A percentile compares a stretch with the other conserved stretches of the same genome.
phyloP scores from a whole-genome alignment of 2,888 invertebrate species.

The Drosophila nr. medialis region DNA sequence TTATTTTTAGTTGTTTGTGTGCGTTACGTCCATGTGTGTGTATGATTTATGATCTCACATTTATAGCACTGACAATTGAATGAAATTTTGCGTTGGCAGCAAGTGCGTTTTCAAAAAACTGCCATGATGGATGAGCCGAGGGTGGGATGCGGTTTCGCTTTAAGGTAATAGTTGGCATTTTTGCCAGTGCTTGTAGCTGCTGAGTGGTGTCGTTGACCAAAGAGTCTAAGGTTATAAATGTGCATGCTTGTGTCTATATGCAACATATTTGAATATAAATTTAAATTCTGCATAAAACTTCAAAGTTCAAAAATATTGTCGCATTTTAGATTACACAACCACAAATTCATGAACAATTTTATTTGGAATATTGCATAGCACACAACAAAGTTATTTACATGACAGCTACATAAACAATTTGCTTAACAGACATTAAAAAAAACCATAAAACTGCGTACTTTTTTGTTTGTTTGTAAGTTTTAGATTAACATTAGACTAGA shows the following conservation, averaged over 20 bases:
- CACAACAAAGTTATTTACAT: slow-evolving; percentile 26
- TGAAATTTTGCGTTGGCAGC: slow-evolving; percentile 64
- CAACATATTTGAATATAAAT: slow-evolving; percentile 42
- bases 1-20: slow-evolving; percentile 61
- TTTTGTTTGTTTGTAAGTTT: background rate
- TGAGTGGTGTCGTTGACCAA: slow-evolving; percentile 55
- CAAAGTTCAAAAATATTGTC: slow-evolving; percentile 13
- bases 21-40: slow-evolving; percentile 53
- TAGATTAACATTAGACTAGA: background rate
- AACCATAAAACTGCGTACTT: slow-evolving; percentile 27
- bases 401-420: slow-evolving; percentile 23
- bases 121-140: slow-evolving; percentile 63
- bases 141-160: slow-evolving; percentile 16
- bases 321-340: slow-evolving; percentile 8
- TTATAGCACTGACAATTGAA: slow-evolving; percentile 79
- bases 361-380: slow-evolving; percentile 23
- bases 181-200: slow-evolving; percentile 63
- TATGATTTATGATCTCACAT: slow-evolving; percentile 77
- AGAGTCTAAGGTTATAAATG: slow-evolving; percentile 56
- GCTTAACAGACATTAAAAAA: slow-evolving; percentile 22
- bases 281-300: slow-evolving; percentile 8
- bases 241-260: slow-evolving; percentile 22
- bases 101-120: slow-evolving; percentile 46
- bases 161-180: slow-evolving; percentile 53
- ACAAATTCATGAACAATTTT: slow-evolving; percentile 42